Conservation (phyloP, 35 echinoderm and acorn worm species). For the Hemicentrotus pulcherrimus region DNA sequence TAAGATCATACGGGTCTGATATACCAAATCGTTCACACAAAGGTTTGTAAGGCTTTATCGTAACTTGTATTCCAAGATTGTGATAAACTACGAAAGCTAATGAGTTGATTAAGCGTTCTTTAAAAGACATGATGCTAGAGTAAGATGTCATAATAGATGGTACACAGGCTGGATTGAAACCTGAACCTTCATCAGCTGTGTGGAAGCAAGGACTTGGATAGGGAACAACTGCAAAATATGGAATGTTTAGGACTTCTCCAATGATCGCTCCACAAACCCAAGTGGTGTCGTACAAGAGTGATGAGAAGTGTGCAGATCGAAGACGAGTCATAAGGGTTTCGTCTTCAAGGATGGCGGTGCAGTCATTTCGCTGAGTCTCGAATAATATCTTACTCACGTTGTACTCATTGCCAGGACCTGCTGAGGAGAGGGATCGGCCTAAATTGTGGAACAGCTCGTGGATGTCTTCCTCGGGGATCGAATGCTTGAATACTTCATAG, state of each 20-base stretch:
- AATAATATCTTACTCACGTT: background rate
- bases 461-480: constrained; percentile 22
- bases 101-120: background rate
- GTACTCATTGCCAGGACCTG: background rate
- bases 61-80: background rate
- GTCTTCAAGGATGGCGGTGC: background rate
- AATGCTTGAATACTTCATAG: constrained; percentile 42
- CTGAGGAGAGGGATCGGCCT: background rate
- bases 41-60: background rate
- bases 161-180: background rate
- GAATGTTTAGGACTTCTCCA: background rate
- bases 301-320: background rate
- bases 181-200: constrained; percentile 1
- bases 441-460: background rate
- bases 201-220: constrained; percentile 4
- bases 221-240: constrained; percentile 18
- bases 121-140: background rate
- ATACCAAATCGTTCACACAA: background rate
- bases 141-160: background rate
- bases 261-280: constrained; percentile 28
- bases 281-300: constrained; percentile 16
- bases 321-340: background rate
- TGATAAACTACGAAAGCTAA: background rate
- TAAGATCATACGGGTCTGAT: background rate
- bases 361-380: background rate